Percentiles rank a stretch among this genome's conserved stretches.
These are phyloP conservation scores for Camelus dromedarius DNA, from an alignment of 2,113 vertebrate genomes.

Conservation along the genomic window DNA sequence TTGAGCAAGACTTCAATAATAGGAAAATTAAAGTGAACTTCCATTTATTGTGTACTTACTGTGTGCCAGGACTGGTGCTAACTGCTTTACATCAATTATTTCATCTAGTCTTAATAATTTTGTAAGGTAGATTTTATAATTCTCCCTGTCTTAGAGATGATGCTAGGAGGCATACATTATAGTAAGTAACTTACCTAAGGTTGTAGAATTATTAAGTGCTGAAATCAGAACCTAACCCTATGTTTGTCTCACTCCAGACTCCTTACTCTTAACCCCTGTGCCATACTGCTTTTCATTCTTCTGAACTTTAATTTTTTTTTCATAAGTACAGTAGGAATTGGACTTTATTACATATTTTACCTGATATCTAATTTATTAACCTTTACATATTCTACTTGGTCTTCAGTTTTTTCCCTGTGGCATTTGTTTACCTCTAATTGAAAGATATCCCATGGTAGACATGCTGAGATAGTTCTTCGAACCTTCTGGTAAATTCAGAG, in stretches of 20 bases:
- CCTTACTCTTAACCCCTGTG: not conserved
- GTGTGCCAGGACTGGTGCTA: not conserved
- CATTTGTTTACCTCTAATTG: not conserved
- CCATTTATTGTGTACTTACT: not conserved
- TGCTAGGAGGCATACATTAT: conserved; percentile 3
- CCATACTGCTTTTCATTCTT: not conserved
- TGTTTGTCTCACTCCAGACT: not conserved
- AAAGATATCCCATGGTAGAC: not conserved
- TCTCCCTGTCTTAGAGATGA: conserved; percentile 37
- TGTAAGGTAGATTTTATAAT: not conserved
- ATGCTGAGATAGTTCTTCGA: not conserved
- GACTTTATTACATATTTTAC: conserved; percentile 21
- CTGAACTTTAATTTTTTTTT: conserved; percentile 33
- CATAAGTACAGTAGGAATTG: not conserved
- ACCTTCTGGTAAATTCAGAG: not conserved
- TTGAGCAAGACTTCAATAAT: conserved; percentile 41
- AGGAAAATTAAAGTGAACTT: not conserved
- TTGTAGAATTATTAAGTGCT: not conserved
- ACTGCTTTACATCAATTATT: conserved; percentile 32
- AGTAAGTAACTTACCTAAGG: not conserved
- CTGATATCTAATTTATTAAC: conserved; percentile 18
- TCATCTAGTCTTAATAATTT: not conserved
- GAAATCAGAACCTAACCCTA: not conserved
- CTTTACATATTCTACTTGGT: not conserved
- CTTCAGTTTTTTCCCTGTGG: not conserved